Evolutionary conservation across 2,888 invertebrate species (phyloP), one percentile per base, ranked within the genome.

Genomic region (Strigamia transsilvanica): DNA sequence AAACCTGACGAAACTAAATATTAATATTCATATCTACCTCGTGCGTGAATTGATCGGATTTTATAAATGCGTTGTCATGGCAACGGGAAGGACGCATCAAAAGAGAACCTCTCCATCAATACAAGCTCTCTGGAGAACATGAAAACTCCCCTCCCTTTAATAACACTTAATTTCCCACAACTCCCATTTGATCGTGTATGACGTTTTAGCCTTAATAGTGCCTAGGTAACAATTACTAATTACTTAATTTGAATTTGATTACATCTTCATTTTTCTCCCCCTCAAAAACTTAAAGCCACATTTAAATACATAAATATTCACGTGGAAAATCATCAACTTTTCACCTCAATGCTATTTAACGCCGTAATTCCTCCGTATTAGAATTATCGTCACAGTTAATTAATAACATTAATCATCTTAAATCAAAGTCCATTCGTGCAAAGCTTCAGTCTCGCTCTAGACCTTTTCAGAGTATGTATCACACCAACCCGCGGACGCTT

Each of bases 81-180:
- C 6, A 66, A 66, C 66, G 27, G 2, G 13, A 10, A 66, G 66
- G 66, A 32, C 23, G 27, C 66, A 15, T 66, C 66, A 66, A 66
- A n/a, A 66, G 66, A 66, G 66, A 66, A 66, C 13, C 66, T 66
- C 66, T 66, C 10, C 66, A 32, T 66, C 66, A 66, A 66, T 66
- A 66, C 27, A 15, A 2, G 18, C 18, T 66, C 66, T 66, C 66
- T 13, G 23, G 66, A 66, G 66, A 27, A 27, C 66, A 32, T 27
- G 66, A 9, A 66, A 66, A 66, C 15, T 66, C 66, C 66, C 66
- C 66, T 66, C 32, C 66, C 66, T 66, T 66, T 27, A 66, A 66
- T 66, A 66, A 23, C 66, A 66, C 66, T 66, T 66, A 66, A 66
- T 66, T 66, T 66, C 66, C 66, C 66, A 66, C 66, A 66, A 66